Base-by-base conservation (phyloP, 1,140 invertebrate species). In the Epicauta chinensis region DNA sequence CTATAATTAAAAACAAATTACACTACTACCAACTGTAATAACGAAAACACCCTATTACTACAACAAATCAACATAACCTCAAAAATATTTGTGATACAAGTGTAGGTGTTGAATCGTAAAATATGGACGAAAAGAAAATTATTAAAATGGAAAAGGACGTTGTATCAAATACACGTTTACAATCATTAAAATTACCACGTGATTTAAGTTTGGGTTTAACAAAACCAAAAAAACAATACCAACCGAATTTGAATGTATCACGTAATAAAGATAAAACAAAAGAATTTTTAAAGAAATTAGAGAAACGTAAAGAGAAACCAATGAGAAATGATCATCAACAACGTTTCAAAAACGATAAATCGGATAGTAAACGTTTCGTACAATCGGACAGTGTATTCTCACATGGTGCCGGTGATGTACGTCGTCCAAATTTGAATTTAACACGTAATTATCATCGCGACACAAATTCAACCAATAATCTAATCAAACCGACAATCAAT, bases 191-290 rank as follows among this genome's bases (percentile, higher is more conserved):
- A 52, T 34, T 59, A 10, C 62, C 62, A 11, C 48, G 63, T 32
- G 65, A 67, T 49, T 50, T 67, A 39, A 65, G 51, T 45, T 48
- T 67, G n/a, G 65, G 63, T 17, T 58, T 58, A n/a, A 51, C 58
- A 14, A 67, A 67, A 46, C 51, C 58, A 14, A 67, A 64, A 46
- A 65, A 58, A 52, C 16, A 47, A 36, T 65, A 59, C 54, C 39
- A 45, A 36, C 65, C 65, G 23, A 67, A 67, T 54, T 16, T 67
- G 38, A 65, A 63, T 56, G 61, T 56, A 11, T 31, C 55, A 4
- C 46, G 65, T 52, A 63, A 61, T 34, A 65, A 65, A 42, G 53
- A 64, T 13, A 66, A 59, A 54, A 29, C 42, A 7, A 66, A 63
- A 54, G 59, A 59, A 59, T 64, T 41, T 31, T 23, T 51, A 37